Base-by-base conservation (phyloP, 2,113 vertebrate genomes). In the Heteronetta atricapilla region DNA sequence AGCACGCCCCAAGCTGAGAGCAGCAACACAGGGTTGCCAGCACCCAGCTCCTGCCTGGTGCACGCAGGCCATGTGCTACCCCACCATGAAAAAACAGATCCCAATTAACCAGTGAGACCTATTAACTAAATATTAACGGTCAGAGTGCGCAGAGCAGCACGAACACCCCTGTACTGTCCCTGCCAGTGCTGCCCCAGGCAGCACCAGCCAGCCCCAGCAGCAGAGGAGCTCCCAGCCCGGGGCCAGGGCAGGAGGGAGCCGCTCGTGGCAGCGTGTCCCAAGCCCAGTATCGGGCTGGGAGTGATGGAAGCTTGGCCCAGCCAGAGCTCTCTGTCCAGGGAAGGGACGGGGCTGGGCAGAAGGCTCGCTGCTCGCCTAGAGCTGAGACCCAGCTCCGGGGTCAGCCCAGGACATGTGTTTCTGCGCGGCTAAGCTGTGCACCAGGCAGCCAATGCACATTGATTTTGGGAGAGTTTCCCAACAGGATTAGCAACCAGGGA, bases 391-490 rank as follows among this genome's bases (percentile, higher is more conserved):
- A 14, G 80, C 26, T 13, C 55, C 19, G 3, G 77, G 86, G 89
- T 95, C 95, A 95, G 81, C 66, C 74, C 56, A 3, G 92, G 95
- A 95, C 93, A 92, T 3, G 2, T 0, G 5, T 75, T 86, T 48
- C 90, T n/a, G 56, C 86, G 86, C 31, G 0, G 77, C 92, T 92
- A 84, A 93, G 88, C 94, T 70, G 90, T 1, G 1, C 67, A 13
- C 66, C 80, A 72, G 90, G 42, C 16, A 82, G 86, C 91, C 10
- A 0, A n/a, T 13, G 1, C 59, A 26, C 33, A 14, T 64, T 8
- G 89, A 29, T 59, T 88, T 81, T 60, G 74, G 84, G 86, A 92
- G 86, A 66, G 74, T 80, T 92, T 95, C 94, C 89, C 95, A 85
- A 82, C 67, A 85, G 91, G 95, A 94, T 96, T 96, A 95, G 66